Conservation (phyloP, 2,888 invertebrate genomes). For the Zaprionus obscuricornis region DNA sequence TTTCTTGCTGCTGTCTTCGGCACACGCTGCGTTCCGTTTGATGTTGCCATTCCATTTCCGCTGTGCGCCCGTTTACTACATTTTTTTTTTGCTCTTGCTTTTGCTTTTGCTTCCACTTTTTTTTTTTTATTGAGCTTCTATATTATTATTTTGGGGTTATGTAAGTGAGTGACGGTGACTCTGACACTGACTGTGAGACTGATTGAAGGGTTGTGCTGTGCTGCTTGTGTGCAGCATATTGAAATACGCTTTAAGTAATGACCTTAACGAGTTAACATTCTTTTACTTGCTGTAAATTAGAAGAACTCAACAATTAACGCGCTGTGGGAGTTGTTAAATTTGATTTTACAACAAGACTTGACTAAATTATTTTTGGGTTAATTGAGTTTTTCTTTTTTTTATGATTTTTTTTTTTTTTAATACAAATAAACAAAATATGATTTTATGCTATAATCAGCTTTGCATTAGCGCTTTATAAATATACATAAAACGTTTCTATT, state of each 20-base stretch:
- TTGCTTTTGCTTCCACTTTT: slow-evolving; percentile 8
- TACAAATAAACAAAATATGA: slow-evolving; percentile 8
- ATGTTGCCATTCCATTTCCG: slow-evolving; percentile 47
- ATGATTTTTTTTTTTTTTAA: too few relatives aligned
- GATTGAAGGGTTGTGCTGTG: slow-evolving; percentile 44
- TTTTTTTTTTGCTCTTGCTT: slow-evolving; percentile 4
- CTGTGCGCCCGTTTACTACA: slow-evolving; percentile 11
- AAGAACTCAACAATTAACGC: slow-evolving; percentile 71
- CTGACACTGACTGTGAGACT: not conserved
- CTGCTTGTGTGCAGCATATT: too few relatives aligned
- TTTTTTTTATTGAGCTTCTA: not conserved
- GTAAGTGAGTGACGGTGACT: not conserved
- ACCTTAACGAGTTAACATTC: slow-evolving; percentile 63
- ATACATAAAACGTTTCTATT: too few relatives aligned
- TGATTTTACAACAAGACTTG: slow-evolving; percentile 46
- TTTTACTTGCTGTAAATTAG: too few relatives aligned
- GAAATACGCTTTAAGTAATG: slow-evolving; percentile 50
- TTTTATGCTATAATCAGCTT: too few relatives aligned
- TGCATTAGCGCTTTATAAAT: too few relatives aligned
- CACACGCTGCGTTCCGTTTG: slow-evolving; percentile 42
- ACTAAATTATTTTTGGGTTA: slow-evolving; percentile 32
- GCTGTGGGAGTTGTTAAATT: slow-evolving; percentile 66
- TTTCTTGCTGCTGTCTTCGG: slow-evolving; percentile 24
- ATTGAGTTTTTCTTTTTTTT: slow-evolving; percentile 51
- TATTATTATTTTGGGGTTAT: too few relatives aligned